Evolutionary conservation across 2,797 vertebrate genomes (phyloP).

Genomic region (Danio tinwini): DNA sequence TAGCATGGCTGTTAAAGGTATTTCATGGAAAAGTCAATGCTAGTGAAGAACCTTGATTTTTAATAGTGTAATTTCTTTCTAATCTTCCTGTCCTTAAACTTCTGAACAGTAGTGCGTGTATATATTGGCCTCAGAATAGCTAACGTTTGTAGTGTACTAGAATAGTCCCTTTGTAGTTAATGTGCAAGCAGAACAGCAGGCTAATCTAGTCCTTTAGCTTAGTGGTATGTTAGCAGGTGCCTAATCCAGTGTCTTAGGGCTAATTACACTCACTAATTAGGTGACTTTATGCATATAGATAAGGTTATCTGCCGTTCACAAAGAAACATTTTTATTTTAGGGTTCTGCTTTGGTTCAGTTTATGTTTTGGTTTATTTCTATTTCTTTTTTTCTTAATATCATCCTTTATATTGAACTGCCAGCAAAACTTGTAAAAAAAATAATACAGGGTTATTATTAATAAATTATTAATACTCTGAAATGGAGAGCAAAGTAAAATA

Average conservation of each 20-base stretch:
- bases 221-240: conserved; percentile 39
- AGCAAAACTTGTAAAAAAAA: too few relatives aligned
- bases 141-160: background rate
- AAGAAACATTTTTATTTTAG: background rate
- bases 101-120: background rate
- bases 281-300: conserved; percentile 12
- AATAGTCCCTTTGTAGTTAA: background rate
- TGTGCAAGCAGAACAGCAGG: conserved; percentile 13
- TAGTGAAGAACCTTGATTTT: too few relatives aligned
- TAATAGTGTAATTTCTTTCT: background rate
- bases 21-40: too few relatives aligned
- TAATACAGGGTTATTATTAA: too few relatives aligned
- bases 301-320: conserved; percentile 6
- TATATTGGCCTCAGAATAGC: background rate
- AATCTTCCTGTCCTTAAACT: background rate
- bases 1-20: too few relatives aligned
- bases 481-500: too few relatives aligned
- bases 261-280: conserved; percentile 20
- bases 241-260: conserved; percentile 33
- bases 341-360: background rate
- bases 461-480: too few relatives aligned
- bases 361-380: background rate
- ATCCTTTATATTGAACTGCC: too few relatives aligned
- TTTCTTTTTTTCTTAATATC: too few relatives aligned
- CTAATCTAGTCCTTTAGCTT: conserved; percentile 26